Evolutionary conservation across 2,797 vertebrate genomes (phyloP).

Genomic region (Arrhamphus sclerolepis): DNA sequence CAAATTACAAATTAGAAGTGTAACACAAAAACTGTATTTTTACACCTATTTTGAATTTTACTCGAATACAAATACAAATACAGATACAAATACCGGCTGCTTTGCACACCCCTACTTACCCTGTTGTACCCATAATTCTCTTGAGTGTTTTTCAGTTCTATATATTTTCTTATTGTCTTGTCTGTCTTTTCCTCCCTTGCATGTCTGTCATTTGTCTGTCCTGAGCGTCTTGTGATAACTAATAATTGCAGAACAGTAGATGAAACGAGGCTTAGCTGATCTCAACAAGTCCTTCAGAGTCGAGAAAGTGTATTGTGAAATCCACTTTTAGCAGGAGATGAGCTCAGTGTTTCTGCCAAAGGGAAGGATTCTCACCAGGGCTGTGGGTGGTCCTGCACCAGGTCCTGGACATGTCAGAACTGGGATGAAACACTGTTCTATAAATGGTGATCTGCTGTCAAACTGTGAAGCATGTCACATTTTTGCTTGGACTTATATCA

Average conservation of each 20-base stretch:
- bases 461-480: background rate
- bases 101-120: no score
- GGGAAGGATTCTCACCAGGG: constrained; percentile 14
- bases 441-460: background rate
- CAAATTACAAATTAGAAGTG: no score
- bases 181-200: no score
- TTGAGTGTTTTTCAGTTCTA: no score
- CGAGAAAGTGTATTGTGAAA: constrained; percentile 17
- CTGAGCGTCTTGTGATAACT: no score
- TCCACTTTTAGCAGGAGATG: constrained; percentile 24
- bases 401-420: constrained; percentile 9
- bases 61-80: no score
- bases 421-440: constrained; percentile 9
- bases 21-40: no score
- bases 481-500: background rate
- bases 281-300: constrained; percentile 4
- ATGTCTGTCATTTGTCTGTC: no score
- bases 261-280: constrained; percentile 25
- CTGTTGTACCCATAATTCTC: no score
- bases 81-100: no score
- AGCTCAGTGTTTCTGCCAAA: constrained; percentile 6
- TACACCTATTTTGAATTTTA: no score
- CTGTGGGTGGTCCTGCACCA: constrained; percentile 6
- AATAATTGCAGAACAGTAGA: constrained; percentile 16
- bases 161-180: no score